Evolutionary conservation across 2,113 vertebrate species (phyloP), one percentile per base, ranked within the genome.

Genomic region (Neoarius graeffei): DNA sequence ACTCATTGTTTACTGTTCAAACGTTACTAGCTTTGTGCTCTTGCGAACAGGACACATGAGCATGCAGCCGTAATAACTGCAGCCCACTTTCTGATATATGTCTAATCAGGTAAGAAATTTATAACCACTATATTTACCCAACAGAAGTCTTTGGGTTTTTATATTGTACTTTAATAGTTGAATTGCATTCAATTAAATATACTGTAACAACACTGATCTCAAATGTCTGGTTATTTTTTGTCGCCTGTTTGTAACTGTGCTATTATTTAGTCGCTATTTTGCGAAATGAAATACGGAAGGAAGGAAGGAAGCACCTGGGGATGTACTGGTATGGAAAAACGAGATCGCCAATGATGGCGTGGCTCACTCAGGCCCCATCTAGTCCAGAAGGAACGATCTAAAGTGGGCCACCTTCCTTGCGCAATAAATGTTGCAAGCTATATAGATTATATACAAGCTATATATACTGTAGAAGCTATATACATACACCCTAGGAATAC

Each of bases 111-210:
- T 23, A 30, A 30, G 62, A 35, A 71, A 27, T 73, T 48, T 69
- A 25, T 48, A 73, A 71, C 79, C 79, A 87, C 86, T 87, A 66
- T 56, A 82, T 67, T 82, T 81, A 52, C 5, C 64, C 62, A 42
- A 42, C 30, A 82, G 42, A 66, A 66, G 57, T 66, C 50, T 25
- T 81, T 62, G 62, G 86, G 73, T 19, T 87, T 80, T 56, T 27
- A 66, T 48, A 17, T 67, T 5, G 56, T 71, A 66, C 77, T 76
- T 77, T 86, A 73, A 74, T 81, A 71, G 30, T 88, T 81, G 4
- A 48, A 71, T 17, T 27, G 50, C 62, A 57, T 71, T 71, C 57
- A 71, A 81, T 87, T 56, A 69, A 81, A 81, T 35, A 59, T 67
- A 69, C 82, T 82, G 30, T 81, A 59, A 69, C 64, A 81, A 57